Base-by-base conservation (phyloP, 1,140 invertebrate genomes). In the Cecropterus lyciades region DNA sequence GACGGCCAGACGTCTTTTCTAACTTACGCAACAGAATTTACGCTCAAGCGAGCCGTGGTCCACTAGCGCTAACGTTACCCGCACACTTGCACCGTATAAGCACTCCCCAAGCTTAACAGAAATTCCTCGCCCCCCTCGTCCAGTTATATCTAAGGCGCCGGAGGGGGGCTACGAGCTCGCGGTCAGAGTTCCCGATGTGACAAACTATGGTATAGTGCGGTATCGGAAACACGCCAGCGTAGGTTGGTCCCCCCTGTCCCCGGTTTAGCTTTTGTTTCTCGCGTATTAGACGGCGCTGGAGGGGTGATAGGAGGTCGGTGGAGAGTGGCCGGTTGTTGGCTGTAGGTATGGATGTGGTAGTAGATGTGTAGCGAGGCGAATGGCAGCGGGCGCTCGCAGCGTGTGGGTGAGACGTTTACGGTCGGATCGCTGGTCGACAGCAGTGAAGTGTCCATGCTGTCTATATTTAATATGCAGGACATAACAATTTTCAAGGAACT, bases 401-500 rank as follows among this genome's bases (percentile, higher is more conserved):
- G 85, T 87, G 88, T 91, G 89, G 87, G 89, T 87, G 89, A 91
- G 89, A 91, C 87, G 87, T 91, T 91, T 90, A 91, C 87, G 87
- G 89, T 85, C 77, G 87, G 84, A 86, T 89, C 85, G 89, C 86
- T 80, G 86, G 84, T 85, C 87, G 85, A 84, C 89, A 85, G 83
- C 79, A 78, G 43, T 74, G 64, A 53, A 65, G 74, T 79, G 68
- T 67, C 87, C 75, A 88, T 66, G n/a, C 24, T 42, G 56, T 43
- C 17, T 43, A 60, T 40, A 66, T 67, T 40, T 8, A 62, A 68
- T 52, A 49, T 8, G 45, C 62, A 52, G 46, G 52, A 69, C 20
- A 59, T 9, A n/a, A 40, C 52, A 66, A 46, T 27, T 59, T 46
- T 60, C n/a, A n/a, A n/a, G n/a, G n/a, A n/a, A n/a, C n/a, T n/a